Base-by-base conservation (phyloP, 2,113 vertebrate genomes). In the Corydoras sp. region DNA sequence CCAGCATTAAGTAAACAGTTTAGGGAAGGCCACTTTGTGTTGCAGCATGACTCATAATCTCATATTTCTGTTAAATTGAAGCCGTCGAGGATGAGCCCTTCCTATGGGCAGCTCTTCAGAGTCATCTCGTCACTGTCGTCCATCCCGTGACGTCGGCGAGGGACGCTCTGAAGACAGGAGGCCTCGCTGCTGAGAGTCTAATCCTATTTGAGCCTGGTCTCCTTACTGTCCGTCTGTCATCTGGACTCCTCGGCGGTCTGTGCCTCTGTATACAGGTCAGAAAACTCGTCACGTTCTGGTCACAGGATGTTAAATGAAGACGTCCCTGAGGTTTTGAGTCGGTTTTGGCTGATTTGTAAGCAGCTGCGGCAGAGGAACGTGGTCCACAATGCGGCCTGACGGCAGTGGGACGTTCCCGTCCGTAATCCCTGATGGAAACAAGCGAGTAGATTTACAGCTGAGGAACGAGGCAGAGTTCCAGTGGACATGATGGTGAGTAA, bases 121-220 rank as follows among this genome's bases (percentile, higher is more conserved):
- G 7, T 68, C 48, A 49, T 50, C 53, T 53, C 30, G 32, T 58
- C 63, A 31, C 63, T 59, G 8, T 4, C 60, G 29, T 65, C 49
- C 15, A 30, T 53, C 18, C 18, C 65, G 69, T 78, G 77, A 78
- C 29, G 50, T 75, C 56, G 35, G 30, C 71, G 62, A 61, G 60
- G 5, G 62, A 60, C 55, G 51, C 69, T 65, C 35, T 62, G 50
- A 62, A 60, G 75, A 58, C 68, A 79, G 70, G 58, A 65, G 80
- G 79, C 82, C 81, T 81, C 77, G 80, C 83, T 77, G 82, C 84
- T 85, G 82, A 84, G 82, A 84, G 82, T 82, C 64, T 87, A 90
- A 89, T 90, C 88, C 84, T 85, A 85, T 88, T 89, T 87, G 80
- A 69, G 58, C 68, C 80, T 56, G 54, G 53, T 13, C 12, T 76